phyloP scores from a whole-genome alignment of 2,888 invertebrate species.

The Orchestes rusci region DNA sequence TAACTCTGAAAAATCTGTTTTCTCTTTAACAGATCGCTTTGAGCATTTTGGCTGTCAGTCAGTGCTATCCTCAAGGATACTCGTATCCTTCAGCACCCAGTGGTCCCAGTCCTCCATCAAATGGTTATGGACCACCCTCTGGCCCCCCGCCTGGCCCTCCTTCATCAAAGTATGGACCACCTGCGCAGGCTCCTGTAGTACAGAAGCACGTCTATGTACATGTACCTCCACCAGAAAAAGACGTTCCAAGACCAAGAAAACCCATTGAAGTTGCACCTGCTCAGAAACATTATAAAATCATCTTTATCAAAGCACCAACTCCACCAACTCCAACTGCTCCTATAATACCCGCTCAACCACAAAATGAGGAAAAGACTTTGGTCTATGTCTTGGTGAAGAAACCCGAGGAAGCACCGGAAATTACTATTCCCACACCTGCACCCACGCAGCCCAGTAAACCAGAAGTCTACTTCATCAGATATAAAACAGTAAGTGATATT shows the following conservation, averaged over 20 bases:
- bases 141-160: conserved; percentile 51
- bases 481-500: conserved; percentile 76
- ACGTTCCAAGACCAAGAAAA: conserved; percentile 60
- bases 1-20: too few relatives aligned
- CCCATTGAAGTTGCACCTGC: conserved; percentile 52
- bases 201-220: conserved; percentile 90
- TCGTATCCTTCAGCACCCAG: conserved; percentile 30
- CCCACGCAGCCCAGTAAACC: conserved; percentile 85
- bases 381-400: conserved; percentile 86
- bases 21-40: too few relatives aligned
- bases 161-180: conserved; percentile 50
- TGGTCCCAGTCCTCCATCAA: conserved; percentile 21
- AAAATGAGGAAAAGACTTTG: conserved; percentile 83
- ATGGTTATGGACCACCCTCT: conserved; percentile 31
- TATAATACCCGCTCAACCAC: conserved; percentile 71
- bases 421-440: conserved; percentile 69
- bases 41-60: conserved; percentile 41
- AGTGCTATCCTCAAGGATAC: conserved; percentile 45
- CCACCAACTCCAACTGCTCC: conserved; percentile 76
- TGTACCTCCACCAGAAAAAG: conserved; percentile 82
- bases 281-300: conserved; percentile 78
- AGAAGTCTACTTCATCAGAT: conserved; percentile 86
- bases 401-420: conserved; percentile 75
- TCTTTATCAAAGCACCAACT: conserved; percentile 81
- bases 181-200: conserved; percentile 63